Conservation (phyloP, 2,888 invertebrate genomes). For the Ennomos fuscantarius region DNA sequence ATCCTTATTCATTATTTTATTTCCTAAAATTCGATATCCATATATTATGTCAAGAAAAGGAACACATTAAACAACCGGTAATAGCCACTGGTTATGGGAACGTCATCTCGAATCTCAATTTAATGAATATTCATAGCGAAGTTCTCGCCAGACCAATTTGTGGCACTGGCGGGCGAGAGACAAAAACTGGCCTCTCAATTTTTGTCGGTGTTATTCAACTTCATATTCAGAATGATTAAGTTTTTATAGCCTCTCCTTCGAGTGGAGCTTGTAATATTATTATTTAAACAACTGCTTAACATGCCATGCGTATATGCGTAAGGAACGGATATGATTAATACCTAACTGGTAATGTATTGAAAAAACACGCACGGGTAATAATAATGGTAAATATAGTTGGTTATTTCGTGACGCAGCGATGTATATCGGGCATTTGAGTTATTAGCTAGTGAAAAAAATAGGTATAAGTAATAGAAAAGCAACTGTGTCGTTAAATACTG, state of each 20-base stretch:
- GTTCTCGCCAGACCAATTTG: conserved; percentile 70
- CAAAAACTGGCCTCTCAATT: conserved; percentile 67
- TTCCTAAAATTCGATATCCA: conserved; percentile 51
- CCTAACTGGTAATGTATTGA: conserved; percentile 63
- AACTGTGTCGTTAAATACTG: no score
- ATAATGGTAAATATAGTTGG: conserved; percentile 42
- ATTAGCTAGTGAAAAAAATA: conserved; percentile 11
- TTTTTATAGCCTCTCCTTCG: conserved; percentile 58
- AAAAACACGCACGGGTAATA: conserved; percentile 53
- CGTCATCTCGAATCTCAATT: conserved; percentile 70
- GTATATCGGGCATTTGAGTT: conserved; percentile 43
- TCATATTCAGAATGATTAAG: conserved; percentile 65
- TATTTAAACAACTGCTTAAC: conserved; percentile 66
- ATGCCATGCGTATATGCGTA: conserved; percentile 61
- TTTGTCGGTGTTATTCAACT: conserved; percentile 71
- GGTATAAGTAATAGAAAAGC: no score
- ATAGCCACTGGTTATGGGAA: conserved; percentile 56
- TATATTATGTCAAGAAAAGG: conserved; percentile 60
- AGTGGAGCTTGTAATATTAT: conserved; percentile 66
- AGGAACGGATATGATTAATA: conserved; percentile 69
- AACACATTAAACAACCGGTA: conserved; percentile 58
- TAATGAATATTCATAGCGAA: conserved; percentile 75
- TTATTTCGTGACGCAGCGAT: conserved; percentile 50
- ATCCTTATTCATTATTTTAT: not conserved
- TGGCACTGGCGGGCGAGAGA: conserved; percentile 57